Evolutionary conservation across 1,140 invertebrate genomes (phyloP), one percentile per base, ranked within the genome.

Genomic region (Hyles vespertilio): DNA sequence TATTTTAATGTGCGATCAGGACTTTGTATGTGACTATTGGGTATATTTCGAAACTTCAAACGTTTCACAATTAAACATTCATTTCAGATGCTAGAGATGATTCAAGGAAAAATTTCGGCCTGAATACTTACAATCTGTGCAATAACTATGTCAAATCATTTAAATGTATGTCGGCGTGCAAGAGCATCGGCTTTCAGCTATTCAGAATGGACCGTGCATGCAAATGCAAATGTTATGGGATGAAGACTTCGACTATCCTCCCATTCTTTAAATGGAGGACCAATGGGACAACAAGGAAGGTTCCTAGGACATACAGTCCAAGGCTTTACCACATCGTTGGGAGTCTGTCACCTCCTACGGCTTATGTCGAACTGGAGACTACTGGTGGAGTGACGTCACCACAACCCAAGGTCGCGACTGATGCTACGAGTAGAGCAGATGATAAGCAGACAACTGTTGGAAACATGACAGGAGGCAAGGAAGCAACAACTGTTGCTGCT

Each of bases 81-180:
- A 52, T 58, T 73, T 54, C 47, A 58, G 62, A 44, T 51, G 46
- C 50, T 40, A 75, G 59, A 56, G 52, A 70, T 43, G 72, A 67
- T 3, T 67, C 65, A 22, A 63, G 84, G 58, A 87, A 77, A 67
- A 71, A 80, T 58, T 85, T 81, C 48, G 84, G 82, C 0, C 64
- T 83, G 51, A 84, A 74, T 69, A 81, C 68, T 57, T 60, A 81
- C 51, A 65, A 55, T 11, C 58, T 67, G 55, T 87, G 84, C 49
- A 33, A 53, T 0, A 56, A 78, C 32, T 78, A 75, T 33, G 12
- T 65, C 3, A 77, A 72, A 53, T 70, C 64, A 5, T 85, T 87
- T 36, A 81, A 79, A 65, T 87, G 84, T 61, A 69, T 87, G 72
- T 72, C 71, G 34, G 69, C 74, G 9, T 87, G 84, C 58, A 85